phyloP scores from a whole-genome alignment of 2,797 vertebrate species.

The Halcyon leucocephala region DNA sequence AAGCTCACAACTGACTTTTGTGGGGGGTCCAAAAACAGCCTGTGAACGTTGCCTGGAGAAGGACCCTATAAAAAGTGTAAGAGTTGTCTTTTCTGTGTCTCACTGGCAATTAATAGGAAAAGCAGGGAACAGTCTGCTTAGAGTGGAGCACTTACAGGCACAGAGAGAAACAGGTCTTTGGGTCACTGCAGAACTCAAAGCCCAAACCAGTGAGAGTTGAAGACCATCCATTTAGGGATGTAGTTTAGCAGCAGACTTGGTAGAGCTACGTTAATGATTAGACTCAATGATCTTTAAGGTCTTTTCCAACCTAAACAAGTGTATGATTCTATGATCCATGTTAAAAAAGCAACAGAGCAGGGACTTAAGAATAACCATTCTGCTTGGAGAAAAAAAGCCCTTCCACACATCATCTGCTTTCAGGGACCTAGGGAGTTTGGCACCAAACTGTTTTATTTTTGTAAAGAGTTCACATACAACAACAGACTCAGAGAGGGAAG shows the following conservation, averaged over 20 bases:
- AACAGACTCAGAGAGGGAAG: not conserved
- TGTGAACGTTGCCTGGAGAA: not conserved
- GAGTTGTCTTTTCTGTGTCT: not conserved
- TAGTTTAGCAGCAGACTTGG: too few species aligned
- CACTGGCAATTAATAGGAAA: fast-evolving
- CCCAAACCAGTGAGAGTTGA: not conserved
- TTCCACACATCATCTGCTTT: not conserved
- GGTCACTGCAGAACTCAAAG: not conserved
- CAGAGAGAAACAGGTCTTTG: not conserved
- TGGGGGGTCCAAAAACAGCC: not conserved
- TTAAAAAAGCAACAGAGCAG: not conserved
- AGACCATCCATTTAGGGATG: not conserved
- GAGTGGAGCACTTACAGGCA: not conserved
- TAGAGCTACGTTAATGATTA: too few species aligned
- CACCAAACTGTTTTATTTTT: not conserved
- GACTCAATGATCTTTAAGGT: too few species aligned
- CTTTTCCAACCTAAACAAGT: too few species aligned
- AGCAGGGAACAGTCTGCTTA: not conserved
- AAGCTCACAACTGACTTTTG: fast-evolving
- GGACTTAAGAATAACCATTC: not conserved
- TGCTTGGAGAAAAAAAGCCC: not conserved
- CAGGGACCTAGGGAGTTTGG: not conserved
- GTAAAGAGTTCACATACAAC: not conserved
- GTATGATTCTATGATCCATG: too few species aligned
- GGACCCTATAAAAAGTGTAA: not conserved